Percentiles rank a stretch among this genome's conserved stretches.
phyloP scores from a whole-genome alignment of 2,113 vertebrate species.

The Hemichromis elongatus region DNA sequence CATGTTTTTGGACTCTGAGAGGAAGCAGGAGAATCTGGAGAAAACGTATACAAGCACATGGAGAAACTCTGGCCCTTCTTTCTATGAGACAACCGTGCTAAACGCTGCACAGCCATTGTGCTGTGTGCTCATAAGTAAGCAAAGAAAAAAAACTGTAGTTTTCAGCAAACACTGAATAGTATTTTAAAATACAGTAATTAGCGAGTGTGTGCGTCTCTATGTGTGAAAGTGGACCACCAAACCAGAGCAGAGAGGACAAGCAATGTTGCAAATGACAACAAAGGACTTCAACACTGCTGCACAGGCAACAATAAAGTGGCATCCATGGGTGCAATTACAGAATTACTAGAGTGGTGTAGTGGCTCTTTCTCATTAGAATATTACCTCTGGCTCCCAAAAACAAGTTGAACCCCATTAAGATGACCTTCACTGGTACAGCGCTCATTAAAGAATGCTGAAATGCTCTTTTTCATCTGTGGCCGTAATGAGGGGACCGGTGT shows the following conservation, averaged over 20 bases:
- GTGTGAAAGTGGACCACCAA: constrained; percentile 18
- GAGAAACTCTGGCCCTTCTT: background rate
- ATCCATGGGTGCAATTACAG: constrained; percentile 52
- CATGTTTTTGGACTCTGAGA: background rate
- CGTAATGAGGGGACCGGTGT: constrained; percentile 72
- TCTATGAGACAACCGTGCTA: background rate
- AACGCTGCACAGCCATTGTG: background rate
- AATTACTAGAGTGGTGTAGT: constrained; percentile 53
- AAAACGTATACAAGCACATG: background rate
- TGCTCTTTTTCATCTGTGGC: constrained; percentile 69
- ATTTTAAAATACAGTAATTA: constrained; percentile 63
- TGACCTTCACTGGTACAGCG: constrained; percentile 72
- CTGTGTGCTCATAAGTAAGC: constrained; percentile 58
- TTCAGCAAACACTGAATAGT: constrained; percentile 54
- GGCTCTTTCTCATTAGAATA: constrained; percentile 75
- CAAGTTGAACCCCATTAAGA: constrained; percentile 73
- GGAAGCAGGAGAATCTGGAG: background rate
- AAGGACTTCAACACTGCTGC: constrained; percentile 47
- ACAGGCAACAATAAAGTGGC: constrained; percentile 46
- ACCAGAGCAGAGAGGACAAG: constrained; percentile 36
- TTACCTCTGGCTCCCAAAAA: constrained; percentile 67
- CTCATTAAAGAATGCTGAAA: constrained; percentile 70
- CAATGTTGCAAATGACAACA: constrained; percentile 61
- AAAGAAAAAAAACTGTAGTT: constrained; percentile 65
- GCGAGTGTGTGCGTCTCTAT: background rate